Evolutionary conservation across 2,113 vertebrate species (phyloP), one percentile per base, ranked within the genome.

Genomic region (Ptilorrhoa leucosticta): DNA sequence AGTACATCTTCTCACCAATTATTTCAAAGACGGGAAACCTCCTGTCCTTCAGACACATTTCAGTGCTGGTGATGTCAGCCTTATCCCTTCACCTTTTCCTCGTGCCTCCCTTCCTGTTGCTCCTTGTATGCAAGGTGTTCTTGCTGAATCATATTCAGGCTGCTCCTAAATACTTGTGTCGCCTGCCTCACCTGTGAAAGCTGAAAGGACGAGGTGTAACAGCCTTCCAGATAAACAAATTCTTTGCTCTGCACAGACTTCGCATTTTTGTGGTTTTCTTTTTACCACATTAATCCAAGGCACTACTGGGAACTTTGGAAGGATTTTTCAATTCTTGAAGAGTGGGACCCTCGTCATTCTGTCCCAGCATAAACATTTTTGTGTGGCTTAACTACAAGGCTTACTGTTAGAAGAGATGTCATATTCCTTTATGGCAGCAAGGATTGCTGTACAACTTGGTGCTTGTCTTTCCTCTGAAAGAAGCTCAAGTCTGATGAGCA

Each of bases 271-370:
- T 39, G 37, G 39, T 51, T 65, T 76, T 53, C 48, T 60, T 33
- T 76, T 61, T 65, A 61, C 20, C 20, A 10, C 4, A 7, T 16
- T 5, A 65, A 51, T 15, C 33, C 40, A 20, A 35, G 40, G 27
- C 39, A 48, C 15, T 18, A 19, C 13, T 3, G 18, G 12, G n/a
- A 64, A 20, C 4, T 50, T 76, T 4, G 23, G 23, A 56, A 63
- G 19, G 35, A 17, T 28, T 82, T 60, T 77, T 65, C 31, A 22
- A 3, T 18, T 28, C n/a, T 35, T 54, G 18, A 53, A 28, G 11
- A 30, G 14, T 1, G 8, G 17, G 31, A 20, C 13, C 20, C 6
- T 21, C 1, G 0, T 14, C 7, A 37, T 15, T 45, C 30, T 26
- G 44, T 5, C 17, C 31, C 53, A 30, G 27, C 9, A 7, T 2